These are phyloP conservation scores for Actinopyga echinites DNA, from an alignment of 53 echinoderm and acorn worm genomes.

Conservation along the genomic window DNA sequence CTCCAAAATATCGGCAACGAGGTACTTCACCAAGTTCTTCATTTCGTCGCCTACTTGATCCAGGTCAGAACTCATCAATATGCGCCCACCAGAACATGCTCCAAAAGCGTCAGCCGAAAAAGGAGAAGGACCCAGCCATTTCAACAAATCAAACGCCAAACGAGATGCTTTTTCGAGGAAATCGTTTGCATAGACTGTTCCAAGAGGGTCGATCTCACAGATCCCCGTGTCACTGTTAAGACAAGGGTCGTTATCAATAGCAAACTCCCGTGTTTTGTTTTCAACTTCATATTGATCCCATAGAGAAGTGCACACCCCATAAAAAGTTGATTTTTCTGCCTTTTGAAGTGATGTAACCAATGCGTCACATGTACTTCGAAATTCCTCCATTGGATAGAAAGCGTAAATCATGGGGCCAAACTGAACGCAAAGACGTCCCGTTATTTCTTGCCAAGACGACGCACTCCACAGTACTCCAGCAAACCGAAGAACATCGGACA, in stretches of 20 bases:
- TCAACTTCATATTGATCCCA: neutral
- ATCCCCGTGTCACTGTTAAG: neutral
- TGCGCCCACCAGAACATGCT: neutral
- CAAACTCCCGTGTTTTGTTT: neutral
- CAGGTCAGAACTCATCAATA: neutral
- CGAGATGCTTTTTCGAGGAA: neutral
- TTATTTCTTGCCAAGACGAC: neutral
- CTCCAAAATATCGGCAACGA: neutral
- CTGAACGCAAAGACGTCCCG: neutral
- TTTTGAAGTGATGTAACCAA: neutral
- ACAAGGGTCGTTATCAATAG: neutral
- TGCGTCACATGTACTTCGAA: neutral
- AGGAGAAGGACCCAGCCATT: constrained; percentile 22
- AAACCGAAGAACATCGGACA: neutral
- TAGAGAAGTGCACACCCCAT: neutral
- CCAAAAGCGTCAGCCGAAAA: neutral
- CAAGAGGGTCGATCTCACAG: neutral
- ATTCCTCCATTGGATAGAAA: too few relatives aligned
- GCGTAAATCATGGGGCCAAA: neutral
- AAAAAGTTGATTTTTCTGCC: too few relatives aligned
- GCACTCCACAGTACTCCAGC: neutral
- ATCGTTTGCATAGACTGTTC: neutral
- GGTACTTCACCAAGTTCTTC: neutral
- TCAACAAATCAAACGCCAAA: neutral
- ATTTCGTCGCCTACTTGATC: neutral